Base-by-base conservation (phyloP, 2,888 invertebrate genomes). In the Dasypolia templi region DNA sequence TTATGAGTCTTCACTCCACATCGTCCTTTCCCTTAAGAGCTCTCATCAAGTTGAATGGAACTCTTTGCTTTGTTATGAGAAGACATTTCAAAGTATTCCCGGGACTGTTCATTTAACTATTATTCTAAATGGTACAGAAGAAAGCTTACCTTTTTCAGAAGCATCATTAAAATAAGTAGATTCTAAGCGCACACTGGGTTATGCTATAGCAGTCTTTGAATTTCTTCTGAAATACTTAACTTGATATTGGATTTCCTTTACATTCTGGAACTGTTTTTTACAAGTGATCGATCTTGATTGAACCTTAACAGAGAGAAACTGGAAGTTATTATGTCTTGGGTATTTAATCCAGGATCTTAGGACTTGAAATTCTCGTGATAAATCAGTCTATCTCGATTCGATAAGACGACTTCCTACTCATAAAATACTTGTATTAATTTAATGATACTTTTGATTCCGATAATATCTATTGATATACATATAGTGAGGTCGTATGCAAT, bases 401-500 rank as follows among this genome's bases (percentile, higher is more conserved):
- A 77, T 72, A 42, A 72, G 44, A 53, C 58, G 35, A 78, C 78
- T 81, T 83, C 82, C 84, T 76, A 68, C 66, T 76, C 61, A 74
- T 79, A 76, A 82, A 84, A 78, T 69, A 68, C 68, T 81, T 61
- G 65, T 70, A 71, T 68, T 75, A 55, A 73, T 53, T 62, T 81
- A 70, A 72, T 74, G 32, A 53, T 39, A 75, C 79, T 63, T 76
- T 75, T 80, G 71, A 80, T 77, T 69, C 46, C 64, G 82, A 81
- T 85, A 81, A 76, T 70, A 84, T 84, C n/a, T n/a, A n/a, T n/a
- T n/a, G n/a, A n/a, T n/a, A n/a, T 69, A 72, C 19, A 26, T 58
- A 64, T 55, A 39, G 39, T 72, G 58, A 72, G 73, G 80, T 74
- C 82, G 49, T 79, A 53, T 71, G 75, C 66, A 82, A 73, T 76